Evolutionary conservation across 1,140 invertebrate genomes (phyloP), one percentile per base, ranked within the genome.

Genomic region (Leptoteleia sp.): DNA sequence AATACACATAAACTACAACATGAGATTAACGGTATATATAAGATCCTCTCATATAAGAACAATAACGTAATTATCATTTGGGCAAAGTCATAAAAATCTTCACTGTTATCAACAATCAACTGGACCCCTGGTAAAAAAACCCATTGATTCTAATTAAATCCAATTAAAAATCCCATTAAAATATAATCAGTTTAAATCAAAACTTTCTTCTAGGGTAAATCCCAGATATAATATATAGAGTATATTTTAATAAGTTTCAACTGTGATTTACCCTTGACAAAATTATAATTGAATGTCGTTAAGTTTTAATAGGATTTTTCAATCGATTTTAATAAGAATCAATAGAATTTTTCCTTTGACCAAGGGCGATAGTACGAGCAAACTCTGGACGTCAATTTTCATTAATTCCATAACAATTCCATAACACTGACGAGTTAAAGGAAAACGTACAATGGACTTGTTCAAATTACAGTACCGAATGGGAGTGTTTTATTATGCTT

Each of bases 1-100:
- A 55, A 40, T 42, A 55, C 19, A 45, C 42, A 61, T 61, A 61
- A 61, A 61, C 42, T 61, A 47, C 42, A 47, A 61, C 40, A 33
- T 35, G 40, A 11, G 40, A 61, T 61, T 61, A 45, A 61, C 55
- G 19, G 17, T 27, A 38, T 12, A 48, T 48, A 48, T 7, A 48
- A 48, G 7, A 8, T 48, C 22, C 31, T 48, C 16, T 25, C 6
- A 27, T 47, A 47, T 31, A 29, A 31, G 27, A 29, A 31, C 45
- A 48, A n/a, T 29, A 27, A 48, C 25, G 27, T 48, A 29, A 29
- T 16, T 16, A 16, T 27, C n/a, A 16, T 31, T 6, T 40, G 8
- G 16, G 16, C 9, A 40, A n/a, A 17, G 17, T 40, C 38, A 7
- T 16, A 40, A 19, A 40, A 40, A 40, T 19, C 16, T 8, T 40